Conservation (phyloP, 2,888 invertebrate species). For the Meloe dianella region DNA sequence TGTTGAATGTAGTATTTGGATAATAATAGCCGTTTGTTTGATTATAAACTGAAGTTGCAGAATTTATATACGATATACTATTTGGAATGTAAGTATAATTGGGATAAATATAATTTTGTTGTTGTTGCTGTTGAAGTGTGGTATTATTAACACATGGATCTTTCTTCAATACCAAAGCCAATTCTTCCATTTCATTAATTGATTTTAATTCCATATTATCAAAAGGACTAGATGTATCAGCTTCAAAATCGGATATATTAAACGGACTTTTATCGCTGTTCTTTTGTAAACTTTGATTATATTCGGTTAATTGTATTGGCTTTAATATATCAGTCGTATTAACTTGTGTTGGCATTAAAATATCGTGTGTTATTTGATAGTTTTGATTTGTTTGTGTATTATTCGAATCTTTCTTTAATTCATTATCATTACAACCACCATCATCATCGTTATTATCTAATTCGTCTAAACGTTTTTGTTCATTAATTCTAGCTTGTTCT, state of each 20-base stretch:
- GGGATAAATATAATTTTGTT: slow-evolving; percentile 27
- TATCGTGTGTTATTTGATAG: slow-evolving; percentile 35
- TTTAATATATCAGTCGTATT: slow-evolving; percentile 54
- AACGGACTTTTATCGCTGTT: slow-evolving; percentile 51
- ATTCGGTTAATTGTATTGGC: slow-evolving; percentile 54
- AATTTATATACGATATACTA: slow-evolving; percentile 29
- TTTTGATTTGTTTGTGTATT: slow-evolving; percentile 35
- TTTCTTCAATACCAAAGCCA: slow-evolving; percentile 76
- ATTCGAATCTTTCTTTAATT: slow-evolving; percentile 30
- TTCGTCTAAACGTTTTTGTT: slow-evolving; percentile 36
- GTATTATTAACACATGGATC: slow-evolving; percentile 20
- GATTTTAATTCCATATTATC: slow-evolving; percentile 92
- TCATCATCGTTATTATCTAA: slow-evolving; percentile 36
- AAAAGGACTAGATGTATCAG: slow-evolving; percentile 90
- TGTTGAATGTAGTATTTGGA: slow-evolving; percentile 20
- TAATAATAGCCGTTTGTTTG: slow-evolving; percentile 40
- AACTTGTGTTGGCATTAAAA: slow-evolving; percentile 50
- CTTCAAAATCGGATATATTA: slow-evolving; percentile 83
- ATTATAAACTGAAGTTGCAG: slow-evolving; percentile 30
- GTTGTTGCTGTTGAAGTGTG: slow-evolving; percentile 22
- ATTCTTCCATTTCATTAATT: slow-evolving; percentile 88
- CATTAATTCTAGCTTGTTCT: slow-evolving; percentile 54
- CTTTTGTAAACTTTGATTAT: slow-evolving; percentile 28
- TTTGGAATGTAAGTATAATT: slow-evolving; percentile 42
- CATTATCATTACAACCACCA: slow-evolving; percentile 11